Evolutionary conservation across 2,797 vertebrate species (phyloP).

Genomic region (Alca torda): DNA sequence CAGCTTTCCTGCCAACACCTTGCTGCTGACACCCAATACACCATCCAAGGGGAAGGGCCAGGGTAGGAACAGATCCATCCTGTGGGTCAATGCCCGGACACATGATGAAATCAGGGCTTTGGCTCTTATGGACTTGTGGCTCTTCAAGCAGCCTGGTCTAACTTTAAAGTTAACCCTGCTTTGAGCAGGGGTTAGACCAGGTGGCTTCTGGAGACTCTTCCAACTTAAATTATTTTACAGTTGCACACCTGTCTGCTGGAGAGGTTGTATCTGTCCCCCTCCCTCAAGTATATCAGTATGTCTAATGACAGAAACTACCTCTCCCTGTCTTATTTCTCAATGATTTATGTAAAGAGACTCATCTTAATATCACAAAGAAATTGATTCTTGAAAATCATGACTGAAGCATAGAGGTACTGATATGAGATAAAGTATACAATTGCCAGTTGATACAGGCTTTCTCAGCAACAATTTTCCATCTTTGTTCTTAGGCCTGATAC

Average conservation of each 20-base stretch:
- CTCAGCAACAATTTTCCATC: neutral
- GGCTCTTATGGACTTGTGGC: neutral
- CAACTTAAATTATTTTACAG: neutral
- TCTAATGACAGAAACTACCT: neutral
- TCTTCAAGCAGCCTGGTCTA: neutral
- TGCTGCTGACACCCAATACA: neutral
- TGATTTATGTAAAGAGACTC: neutral
- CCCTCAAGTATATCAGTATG: neutral
- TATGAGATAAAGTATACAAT: neutral
- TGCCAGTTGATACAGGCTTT: neutral
- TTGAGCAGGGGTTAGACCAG: neutral
- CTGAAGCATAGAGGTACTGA: neutral
- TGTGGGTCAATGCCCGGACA: fast-evolving
- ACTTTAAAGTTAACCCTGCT: neutral
- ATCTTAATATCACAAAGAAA: neutral
- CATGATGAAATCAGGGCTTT: neutral
- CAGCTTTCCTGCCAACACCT: neutral
- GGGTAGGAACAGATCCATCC: neutral
- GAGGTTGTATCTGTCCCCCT: neutral
- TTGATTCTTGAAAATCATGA: neutral
- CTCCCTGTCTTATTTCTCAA: neutral
- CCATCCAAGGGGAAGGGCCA: neutral
- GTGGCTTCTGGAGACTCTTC: neutral
- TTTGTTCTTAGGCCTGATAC: neutral
- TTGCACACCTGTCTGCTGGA: neutral